A percentile compares a stretch with the other conserved stretches of the same genome.
These are phyloP conservation scores for Agrotis exclamationis DNA, from an alignment of 2,888 invertebrate species.

Conservation along the genomic window DNA sequence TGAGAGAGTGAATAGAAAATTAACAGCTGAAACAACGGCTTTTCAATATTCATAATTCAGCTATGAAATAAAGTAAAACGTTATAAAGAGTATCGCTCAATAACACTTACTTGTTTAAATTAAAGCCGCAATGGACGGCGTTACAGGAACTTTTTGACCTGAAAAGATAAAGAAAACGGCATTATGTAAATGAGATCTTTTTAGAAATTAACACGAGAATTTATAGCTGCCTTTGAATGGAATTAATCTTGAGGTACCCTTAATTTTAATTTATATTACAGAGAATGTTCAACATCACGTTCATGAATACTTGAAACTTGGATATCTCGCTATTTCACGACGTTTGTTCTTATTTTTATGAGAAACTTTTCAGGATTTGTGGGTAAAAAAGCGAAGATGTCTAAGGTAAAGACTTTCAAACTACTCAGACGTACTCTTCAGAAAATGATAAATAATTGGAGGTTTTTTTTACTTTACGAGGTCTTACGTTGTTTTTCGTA, in stretches of 20 bases:
- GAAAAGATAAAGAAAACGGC: constrained; percentile 75
- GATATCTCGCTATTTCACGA: constrained; percentile 19
- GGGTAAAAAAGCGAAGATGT: constrained; percentile 23
- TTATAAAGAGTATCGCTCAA: constrained; percentile 36
- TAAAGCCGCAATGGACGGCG: constrained; percentile 84
- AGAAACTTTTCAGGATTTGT: constrained; percentile 25
- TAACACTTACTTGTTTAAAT: constrained; percentile 82
- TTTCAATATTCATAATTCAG: constrained; percentile 21
- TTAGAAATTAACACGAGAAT: constrained; percentile 67
- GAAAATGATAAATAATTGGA: constrained; percentile 24
- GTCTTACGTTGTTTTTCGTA: background rate
- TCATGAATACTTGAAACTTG: constrained; percentile 54
- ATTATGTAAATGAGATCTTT: constrained; percentile 66
- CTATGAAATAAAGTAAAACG: constrained; percentile 16
- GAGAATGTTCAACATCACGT: constrained; percentile 47
- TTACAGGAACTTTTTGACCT: constrained; percentile 87
- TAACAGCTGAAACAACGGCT: constrained; percentile 3
- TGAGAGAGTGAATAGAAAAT: constrained; percentile 16
- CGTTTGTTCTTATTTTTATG: constrained; percentile 26
- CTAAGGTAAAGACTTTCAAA: constrained; percentile 21
- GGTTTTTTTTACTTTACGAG: background rate
- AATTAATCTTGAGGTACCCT: constrained; percentile 65
- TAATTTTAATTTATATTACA: constrained; percentile 57
- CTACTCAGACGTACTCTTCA: constrained; percentile 13
- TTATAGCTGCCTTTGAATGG: constrained; percentile 67